Conservation (phyloP, 1,140 invertebrate species). For the Lepidotrigona ventralis region DNA sequence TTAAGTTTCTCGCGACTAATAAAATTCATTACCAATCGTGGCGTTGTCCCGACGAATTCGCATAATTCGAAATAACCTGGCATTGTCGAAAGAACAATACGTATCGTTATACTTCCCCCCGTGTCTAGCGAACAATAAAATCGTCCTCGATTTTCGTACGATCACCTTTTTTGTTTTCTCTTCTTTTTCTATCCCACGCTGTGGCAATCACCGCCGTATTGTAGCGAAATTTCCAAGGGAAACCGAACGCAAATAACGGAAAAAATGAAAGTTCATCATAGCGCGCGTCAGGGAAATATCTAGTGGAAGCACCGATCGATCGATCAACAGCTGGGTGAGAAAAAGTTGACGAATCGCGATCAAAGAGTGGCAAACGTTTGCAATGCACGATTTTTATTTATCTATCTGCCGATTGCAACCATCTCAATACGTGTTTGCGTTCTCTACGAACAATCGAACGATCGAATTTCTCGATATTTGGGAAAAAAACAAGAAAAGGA, state of each 20-base stretch:
- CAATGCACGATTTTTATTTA: no score
- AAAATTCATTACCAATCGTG: neutral
- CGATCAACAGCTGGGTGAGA: neutral
- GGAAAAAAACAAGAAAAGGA: no score
- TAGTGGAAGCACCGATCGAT: neutral
- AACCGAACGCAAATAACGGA: neutral
- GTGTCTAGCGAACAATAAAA: slow-evolving; percentile 28
- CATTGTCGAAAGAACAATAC: slow-evolving; percentile 24
- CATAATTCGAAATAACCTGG: neutral
- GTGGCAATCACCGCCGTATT: slow-evolving; percentile 28
- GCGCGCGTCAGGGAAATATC: no score
- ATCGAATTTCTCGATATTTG: no score
- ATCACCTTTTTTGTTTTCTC: neutral
- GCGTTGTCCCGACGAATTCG: neutral
- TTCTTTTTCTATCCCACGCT: neutral
- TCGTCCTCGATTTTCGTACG: slow-evolving; percentile 5
- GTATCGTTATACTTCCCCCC: slow-evolving; percentile 11
- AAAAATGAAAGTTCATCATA: neutral
- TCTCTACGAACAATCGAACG: no score
- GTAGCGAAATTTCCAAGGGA: neutral
- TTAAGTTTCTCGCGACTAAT: neutral
- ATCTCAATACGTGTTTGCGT: no score
- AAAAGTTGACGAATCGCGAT: no score
- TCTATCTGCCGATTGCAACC: no score
- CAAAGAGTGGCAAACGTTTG: no score